Base-by-base conservation (phyloP, 30 jellyfish, hydroid and myxozoan genomes). In the Hydractinia symbiolongicarpus region DNA sequence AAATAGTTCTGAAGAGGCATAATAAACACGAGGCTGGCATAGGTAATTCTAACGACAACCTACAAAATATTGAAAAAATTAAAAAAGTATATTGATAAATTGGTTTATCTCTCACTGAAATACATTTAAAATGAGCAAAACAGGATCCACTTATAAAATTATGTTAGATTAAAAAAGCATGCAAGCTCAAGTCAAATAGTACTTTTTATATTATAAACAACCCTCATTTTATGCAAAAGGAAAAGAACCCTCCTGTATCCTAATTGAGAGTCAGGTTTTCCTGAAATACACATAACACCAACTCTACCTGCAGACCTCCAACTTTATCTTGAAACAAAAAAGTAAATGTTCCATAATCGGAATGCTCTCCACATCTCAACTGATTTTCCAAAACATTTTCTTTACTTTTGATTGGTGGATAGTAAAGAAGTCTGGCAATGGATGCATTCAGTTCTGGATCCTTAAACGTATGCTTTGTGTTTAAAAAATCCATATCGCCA, bases 321-420 rank as follows among this genome's bases (percentile, higher is more conserved):
- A 70, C 82, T 60, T 77, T 61, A 54, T 79, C 83, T 4, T 79
- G 87, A 66, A 79, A 79, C 66, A 79, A 50, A 5, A 79, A 52
- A 6, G 87, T 79, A 19, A 79, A 30, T 0, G 87, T 79, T 15
- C 87, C 87, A 52, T 79, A 79, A 67, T 79, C 87, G 14, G 87
- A 21, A 79, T 79, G 87, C 82, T 61, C 87, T 11, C 87, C 87
- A 68, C 87, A 79, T 49, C 87, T 64, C 15, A 62, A 19, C 61
- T 79, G 87, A 30, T 53, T 20, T 19, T 62, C 56, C 11, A 53
- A 53, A 61, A 79, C 61, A 62, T n/a, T 7, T 57, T 66, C 51
- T 7, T 62, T 64, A 13, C 40, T 30, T 16, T 30, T 49, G 16
- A 79, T 67, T 5, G 69, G 50, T 61, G 87, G 87, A 79, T 79